A percentile compares a stretch with the other conserved stretches of the same genome.
phyloP scores from a whole-genome alignment of 1,140 invertebrate species.

The Cotesia chilonis region DNA sequence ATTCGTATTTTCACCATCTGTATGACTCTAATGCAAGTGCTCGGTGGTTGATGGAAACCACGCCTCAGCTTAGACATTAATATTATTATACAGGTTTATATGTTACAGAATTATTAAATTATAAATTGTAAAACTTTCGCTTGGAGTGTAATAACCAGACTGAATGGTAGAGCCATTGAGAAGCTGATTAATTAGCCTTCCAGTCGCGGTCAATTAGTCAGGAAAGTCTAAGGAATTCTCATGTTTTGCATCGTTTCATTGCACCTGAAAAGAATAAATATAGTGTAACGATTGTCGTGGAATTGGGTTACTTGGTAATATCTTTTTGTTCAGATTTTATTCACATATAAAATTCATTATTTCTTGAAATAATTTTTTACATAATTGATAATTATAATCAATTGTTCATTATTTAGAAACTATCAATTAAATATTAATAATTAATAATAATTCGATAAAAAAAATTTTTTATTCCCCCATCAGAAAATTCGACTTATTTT shows the following conservation, averaged over 20 bases:
- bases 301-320: background rate
- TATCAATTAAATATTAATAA: no score
- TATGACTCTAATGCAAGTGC: background rate
- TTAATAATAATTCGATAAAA: no score
- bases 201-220: slow-evolving; percentile 33
- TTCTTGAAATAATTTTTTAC: background rate
- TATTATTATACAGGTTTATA: background rate
- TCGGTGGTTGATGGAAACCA: background rate
- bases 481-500: no score
- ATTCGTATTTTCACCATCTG: slow-evolving; percentile 26
- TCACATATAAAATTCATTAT: background rate
- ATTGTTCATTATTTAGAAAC: no score
- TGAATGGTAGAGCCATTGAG: slow-evolving; percentile 2
- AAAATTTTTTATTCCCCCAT: no score
- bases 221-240: slow-evolving; percentile 26
- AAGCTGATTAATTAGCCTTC: slow-evolving; percentile 34
- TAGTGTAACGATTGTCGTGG: background rate
- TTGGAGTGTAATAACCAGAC: background rate
- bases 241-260: slow-evolving; percentile 29
- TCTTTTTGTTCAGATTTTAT: background rate
- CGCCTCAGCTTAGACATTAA: slow-evolving; percentile 24
- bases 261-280: slow-evolving; percentile 14
- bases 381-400: background rate
- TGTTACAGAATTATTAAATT: background rate
- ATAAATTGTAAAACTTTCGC: background rate